Conservation (phyloP, 2,888 invertebrate species). For the Temnothorax unifasciatus region DNA sequence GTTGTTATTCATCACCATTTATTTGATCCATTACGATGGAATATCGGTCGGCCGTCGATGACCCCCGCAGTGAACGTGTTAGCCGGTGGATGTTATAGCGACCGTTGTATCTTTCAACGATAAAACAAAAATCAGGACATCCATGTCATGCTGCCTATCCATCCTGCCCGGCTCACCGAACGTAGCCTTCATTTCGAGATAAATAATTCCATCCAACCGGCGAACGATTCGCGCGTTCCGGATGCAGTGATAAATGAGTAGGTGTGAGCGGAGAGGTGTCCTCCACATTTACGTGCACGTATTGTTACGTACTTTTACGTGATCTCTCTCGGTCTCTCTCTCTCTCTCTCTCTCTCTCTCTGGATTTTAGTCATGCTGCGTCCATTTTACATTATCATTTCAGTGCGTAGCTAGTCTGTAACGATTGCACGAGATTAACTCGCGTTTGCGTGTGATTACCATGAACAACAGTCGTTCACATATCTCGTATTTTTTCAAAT, state of each 20-base stretch:
- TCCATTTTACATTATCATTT: conserved; percentile 33
- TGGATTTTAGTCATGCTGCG: neutral
- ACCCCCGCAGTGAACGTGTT: conserved; percentile 23
- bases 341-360: neutral
- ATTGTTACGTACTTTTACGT: conserved; percentile 8
- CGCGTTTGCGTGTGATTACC: neutral
- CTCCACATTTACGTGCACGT: neutral
- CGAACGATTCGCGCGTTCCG: conserved; percentile 45
- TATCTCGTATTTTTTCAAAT: neutral
- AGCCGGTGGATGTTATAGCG: neutral
- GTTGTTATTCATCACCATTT: conserved; percentile 48
- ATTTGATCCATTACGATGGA: conserved; percentile 48
- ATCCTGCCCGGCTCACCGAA: conserved; percentile 27
- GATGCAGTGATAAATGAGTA: conserved; percentile 45
- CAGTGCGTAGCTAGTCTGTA: neutral
- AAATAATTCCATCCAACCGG: conserved; percentile 50
- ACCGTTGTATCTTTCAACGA: conserved; percentile 49
- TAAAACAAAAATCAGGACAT: conserved; percentile 53
- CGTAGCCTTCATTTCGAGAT: conserved; percentile 47
- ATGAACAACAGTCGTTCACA: neutral
- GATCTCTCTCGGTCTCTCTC: neutral
- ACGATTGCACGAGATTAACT: conserved; percentile 23
- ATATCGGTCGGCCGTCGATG: conserved; percentile 50
- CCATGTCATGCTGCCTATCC: conserved; percentile 31
- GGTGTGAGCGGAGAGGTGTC: neutral